Percentiles rank a stretch among this genome's conserved stretches.
Conservation (phyloP, 2,797 vertebrate species). For the Anas georgica region DNA sequence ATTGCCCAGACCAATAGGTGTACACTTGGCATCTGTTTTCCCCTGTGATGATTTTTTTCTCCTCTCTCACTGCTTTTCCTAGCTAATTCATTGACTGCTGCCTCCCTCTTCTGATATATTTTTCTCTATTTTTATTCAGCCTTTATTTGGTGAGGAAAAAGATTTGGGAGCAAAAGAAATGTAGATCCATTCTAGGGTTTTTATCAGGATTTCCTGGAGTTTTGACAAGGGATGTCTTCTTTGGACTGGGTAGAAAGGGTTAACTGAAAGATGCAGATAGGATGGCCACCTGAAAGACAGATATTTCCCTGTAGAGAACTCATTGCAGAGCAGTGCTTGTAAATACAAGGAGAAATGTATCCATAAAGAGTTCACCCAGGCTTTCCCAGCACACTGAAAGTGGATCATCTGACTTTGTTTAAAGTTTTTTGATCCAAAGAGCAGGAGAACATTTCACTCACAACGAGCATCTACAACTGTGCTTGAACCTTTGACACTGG, state of each 20-base stretch:
- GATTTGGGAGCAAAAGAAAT: neutral
- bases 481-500: slow-evolving; percentile 35
- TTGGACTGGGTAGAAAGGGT: neutral
- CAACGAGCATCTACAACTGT: slow-evolving; percentile 33
- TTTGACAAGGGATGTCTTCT: neutral
- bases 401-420: slow-evolving; percentile 53
- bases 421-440: slow-evolving; percentile 53
- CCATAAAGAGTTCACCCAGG: neutral
- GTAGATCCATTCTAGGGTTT: neutral
- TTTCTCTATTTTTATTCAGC: neutral
- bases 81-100: neutral
- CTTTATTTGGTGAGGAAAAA: neutral
- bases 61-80: neutral
- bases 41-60: neutral
- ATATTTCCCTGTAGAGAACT: neutral
- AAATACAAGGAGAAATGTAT: neutral
- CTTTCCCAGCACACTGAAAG: neutral
- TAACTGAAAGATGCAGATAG: neutral
- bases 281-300: neutral
- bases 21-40: neutral
- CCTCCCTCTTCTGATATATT: neutral
- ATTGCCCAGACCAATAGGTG: neutral
- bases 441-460: slow-evolving; percentile 26
- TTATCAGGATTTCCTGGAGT: neutral
- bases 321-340: neutral